Base-by-base conservation (phyloP, 2,113 vertebrate species). In the Malurus cyaneus region DNA sequence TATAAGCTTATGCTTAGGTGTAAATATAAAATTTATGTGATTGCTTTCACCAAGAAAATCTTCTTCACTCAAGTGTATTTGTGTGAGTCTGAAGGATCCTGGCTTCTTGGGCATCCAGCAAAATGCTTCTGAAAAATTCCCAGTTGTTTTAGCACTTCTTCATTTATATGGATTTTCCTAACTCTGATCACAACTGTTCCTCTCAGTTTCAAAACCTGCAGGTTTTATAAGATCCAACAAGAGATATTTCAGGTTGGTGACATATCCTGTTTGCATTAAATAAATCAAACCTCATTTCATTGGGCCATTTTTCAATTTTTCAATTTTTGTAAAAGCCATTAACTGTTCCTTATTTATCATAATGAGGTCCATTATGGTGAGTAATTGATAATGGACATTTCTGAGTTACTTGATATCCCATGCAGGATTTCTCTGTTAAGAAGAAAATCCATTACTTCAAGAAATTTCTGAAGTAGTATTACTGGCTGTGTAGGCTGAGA, bases 311-410 rank as follows among this genome's bases (percentile, higher is more conserved):
- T 96, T 96, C 86, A 90, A 83, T 89, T 94, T 93, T 91, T 71
- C 85, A 90, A 92, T 88, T 94, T 95, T 93, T 88, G 57, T 93
- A 93, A 69, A 90, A 92, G 79, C 67, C 79, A 94, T 95, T 96
- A 96, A 83, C 85, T 83, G 8, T 80, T 92, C 95, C 88, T 80
- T 91, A 92, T 94, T 94, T 92, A 86, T 94, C 89, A 86, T 93
- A 91, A 96, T 95, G 90, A 90, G 53, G 39, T 66, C 76, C 64
- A 94, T 95, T 96, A 94, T 16, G n/a, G 74, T 88, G 57, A 93
- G 70, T 87, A 96, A 91, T 95, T 89, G 44, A 64, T 85, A 95
- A 86, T 80, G 70, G 57, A 36, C 61, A 69, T 93, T 82, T 94
- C 52, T 85, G 89, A 95, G 81, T 88, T 66, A 94, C 71, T 94